phyloP scores from a whole-genome alignment of 2,797 vertebrate genomes.

The Neolamprologus multifasciatus region DNA sequence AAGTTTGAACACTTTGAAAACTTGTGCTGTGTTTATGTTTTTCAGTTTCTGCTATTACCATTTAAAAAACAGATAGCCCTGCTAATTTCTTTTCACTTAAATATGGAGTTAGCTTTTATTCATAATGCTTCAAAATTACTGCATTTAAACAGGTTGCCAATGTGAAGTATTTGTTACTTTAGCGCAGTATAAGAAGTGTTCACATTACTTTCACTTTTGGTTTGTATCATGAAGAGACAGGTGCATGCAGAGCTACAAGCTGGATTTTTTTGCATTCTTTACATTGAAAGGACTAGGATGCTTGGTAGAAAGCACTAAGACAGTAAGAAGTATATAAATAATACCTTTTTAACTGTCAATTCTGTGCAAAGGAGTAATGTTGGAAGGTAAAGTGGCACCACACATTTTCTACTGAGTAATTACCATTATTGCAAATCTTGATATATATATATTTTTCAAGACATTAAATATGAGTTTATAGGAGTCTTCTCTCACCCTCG shows the following conservation, averaged over 20 bases:
- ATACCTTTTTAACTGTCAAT: not conserved
- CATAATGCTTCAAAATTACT: not conserved
- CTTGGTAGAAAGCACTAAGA: not conserved
- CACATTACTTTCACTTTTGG: not conserved
- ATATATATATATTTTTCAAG: not conserved
- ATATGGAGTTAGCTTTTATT: not conserved
- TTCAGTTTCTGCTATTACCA: not conserved
- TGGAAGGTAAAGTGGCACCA: not conserved
- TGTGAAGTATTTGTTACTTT: not conserved
- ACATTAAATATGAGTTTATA: not conserved
- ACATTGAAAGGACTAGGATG: not conserved
- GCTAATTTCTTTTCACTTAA: not conserved
- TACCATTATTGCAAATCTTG: not conserved
- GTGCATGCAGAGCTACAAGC: not conserved
- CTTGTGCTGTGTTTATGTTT: not conserved
- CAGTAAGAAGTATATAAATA: not conserved
- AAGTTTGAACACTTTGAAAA: not conserved
- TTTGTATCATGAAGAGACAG: not conserved
- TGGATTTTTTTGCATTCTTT: not conserved
- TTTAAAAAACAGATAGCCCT: not conserved
- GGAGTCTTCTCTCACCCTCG: no score
- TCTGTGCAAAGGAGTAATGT: not conserved
- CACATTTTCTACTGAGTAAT: not conserved
- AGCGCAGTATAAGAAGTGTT: not conserved
- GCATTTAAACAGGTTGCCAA: not conserved